These are phyloP conservation scores for Stegodyphus dumicola DNA, from an alignment of 1,140 invertebrate species.

Conservation along the genomic window DNA sequence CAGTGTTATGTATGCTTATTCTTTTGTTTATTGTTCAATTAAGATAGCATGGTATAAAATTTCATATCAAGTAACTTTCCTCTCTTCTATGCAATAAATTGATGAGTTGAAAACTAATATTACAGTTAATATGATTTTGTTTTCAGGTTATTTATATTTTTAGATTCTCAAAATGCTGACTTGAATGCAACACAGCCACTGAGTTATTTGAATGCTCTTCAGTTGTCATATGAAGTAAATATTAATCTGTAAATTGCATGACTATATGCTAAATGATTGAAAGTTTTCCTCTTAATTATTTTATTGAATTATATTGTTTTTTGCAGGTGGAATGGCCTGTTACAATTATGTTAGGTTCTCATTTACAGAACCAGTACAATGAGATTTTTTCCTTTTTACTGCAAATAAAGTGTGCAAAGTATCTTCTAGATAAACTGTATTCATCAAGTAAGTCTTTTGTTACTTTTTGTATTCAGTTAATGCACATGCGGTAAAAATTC, in stretches of 20 bases:
- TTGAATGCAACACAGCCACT: neutral
- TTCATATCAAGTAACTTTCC: too few species aligned
- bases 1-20: too few species aligned
- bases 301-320: neutral
- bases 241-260: neutral
- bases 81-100: too few species aligned
- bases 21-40: too few species aligned
- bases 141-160: conserved; percentile 33
- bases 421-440: conserved; percentile 37
- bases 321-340: conserved; percentile 45
- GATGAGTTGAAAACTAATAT: neutral
- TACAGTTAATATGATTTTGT: neutral
- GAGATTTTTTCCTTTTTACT: conserved; percentile 45
- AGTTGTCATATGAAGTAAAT: conserved; percentile 40
- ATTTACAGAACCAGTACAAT: conserved; percentile 28
- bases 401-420: conserved; percentile 48
- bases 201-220: conserved; percentile 8
- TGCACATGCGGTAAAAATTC: too few species aligned
- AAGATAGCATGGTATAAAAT: too few species aligned
- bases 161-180: conserved; percentile 29
- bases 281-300: neutral
- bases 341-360: conserved; percentile 26
- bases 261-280: neutral
- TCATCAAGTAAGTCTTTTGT: conserved; percentile 19
- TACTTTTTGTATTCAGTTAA: neutral